Evolutionary conservation across 2,113 vertebrate species (phyloP).

Genomic region (Podarcis cretensis): DNA sequence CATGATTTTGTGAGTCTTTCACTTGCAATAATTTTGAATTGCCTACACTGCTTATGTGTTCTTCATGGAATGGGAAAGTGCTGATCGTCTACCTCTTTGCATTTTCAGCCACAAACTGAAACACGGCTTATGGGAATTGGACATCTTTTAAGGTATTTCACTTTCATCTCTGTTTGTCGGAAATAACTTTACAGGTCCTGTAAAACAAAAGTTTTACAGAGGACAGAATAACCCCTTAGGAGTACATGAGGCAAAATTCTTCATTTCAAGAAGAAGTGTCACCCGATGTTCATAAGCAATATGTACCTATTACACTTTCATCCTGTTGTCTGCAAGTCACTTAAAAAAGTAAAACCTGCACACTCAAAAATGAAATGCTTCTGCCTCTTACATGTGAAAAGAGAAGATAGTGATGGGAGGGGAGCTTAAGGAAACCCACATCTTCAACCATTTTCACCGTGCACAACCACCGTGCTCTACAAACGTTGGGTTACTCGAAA

Average conservation of each 20-base stretch:
- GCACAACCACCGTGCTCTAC: too few relatives aligned
- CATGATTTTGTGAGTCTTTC: neutral
- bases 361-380: too few relatives aligned
- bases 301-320: neutral
- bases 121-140: neutral
- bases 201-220: constrained; percentile 16
- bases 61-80: constrained; percentile 4
- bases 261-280: neutral
- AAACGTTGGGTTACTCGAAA: too few relatives aligned
- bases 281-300: neutral
- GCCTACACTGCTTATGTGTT: neutral
- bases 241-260: constrained; percentile 15
- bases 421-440: too few relatives aligned
- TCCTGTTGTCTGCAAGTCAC: neutral
- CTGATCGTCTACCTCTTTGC: neutral
- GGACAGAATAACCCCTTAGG: constrained; percentile 18
- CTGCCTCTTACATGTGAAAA: too few relatives aligned
- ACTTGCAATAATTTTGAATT: neutral
- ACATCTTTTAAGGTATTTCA: constrained; percentile 6
- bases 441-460: too few relatives aligned
- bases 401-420: too few relatives aligned
- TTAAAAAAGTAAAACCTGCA: neutral
- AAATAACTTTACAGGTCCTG: neutral
- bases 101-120: constrained; percentile 27
- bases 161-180: constrained; percentile 17